Percentiles rank a stretch among this genome's conserved stretches.
These are phyloP conservation scores for Podabrus alpinus DNA, from an alignment of 2,888 invertebrate genomes.

Conservation along the genomic window DNA sequence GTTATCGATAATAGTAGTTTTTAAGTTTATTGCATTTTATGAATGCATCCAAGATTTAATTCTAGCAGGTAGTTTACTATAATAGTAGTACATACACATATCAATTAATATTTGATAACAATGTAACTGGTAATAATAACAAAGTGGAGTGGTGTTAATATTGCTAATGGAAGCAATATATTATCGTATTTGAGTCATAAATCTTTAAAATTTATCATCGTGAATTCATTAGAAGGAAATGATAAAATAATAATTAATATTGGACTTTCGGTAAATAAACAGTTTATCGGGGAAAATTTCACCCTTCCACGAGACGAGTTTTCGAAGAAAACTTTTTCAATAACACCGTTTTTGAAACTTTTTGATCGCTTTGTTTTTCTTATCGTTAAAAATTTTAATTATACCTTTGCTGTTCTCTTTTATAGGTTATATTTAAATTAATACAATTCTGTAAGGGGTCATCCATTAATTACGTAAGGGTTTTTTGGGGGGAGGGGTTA, in stretches of 20 bases:
- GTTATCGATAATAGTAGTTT: not conserved
- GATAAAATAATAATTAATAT: not conserved
- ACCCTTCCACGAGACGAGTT: too few species aligned
- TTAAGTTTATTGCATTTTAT: not conserved
- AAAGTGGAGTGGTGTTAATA: not conserved
- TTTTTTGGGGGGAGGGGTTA: too few species aligned
- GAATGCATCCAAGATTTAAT: not conserved
- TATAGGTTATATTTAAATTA: too few species aligned
- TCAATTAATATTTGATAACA: not conserved
- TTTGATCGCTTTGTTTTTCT: too few species aligned
- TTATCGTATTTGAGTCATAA: not conserved
- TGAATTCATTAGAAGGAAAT: not conserved
- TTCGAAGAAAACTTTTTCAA: too few species aligned
- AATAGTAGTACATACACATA: too few species aligned
- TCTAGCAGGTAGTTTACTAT: not conserved
- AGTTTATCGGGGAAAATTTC: too few species aligned
- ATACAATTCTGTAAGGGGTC: too few species aligned
- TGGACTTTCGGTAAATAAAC: not conserved
- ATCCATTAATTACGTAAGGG: too few species aligned
- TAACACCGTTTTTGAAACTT: too few species aligned
- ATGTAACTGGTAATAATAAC: not conserved
- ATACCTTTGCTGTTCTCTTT: too few species aligned
- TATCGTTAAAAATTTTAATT: too few species aligned
- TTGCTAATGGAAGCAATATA: not conserved
- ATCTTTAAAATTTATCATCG: not conserved